Conservation (phyloP, 2,888 invertebrate genomes). For the Lasioglossum marginatum region DNA sequence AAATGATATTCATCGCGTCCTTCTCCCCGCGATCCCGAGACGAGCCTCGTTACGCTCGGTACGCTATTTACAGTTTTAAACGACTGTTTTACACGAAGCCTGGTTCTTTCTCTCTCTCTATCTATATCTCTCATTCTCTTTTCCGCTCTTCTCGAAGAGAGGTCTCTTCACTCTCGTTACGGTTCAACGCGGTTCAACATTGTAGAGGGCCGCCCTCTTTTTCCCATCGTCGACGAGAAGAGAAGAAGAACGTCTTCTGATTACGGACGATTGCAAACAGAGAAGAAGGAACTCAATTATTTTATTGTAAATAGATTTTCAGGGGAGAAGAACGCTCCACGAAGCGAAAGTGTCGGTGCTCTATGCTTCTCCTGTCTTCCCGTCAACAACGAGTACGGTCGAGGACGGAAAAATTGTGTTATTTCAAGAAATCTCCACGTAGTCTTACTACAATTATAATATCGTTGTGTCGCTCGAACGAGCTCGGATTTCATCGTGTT, state of each 20-base stretch:
- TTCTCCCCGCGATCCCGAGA: slow-evolving; percentile 7
- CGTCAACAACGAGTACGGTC: background rate
- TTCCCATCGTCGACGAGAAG: background rate
- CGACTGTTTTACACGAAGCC: slow-evolving; percentile 28
- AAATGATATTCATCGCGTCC: slow-evolving; percentile 40
- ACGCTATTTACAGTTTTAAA: slow-evolving; percentile 31
- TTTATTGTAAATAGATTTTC: background rate
- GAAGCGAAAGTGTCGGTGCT: background rate
- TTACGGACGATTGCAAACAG: background rate
- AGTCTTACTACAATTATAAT: background rate
- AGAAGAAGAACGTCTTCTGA: background rate
- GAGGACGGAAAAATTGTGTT: background rate
- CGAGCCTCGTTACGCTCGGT: slow-evolving; percentile 36
- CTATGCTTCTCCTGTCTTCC: background rate
- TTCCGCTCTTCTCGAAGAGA: background rate
- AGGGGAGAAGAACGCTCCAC: background rate
- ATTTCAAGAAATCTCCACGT: background rate
- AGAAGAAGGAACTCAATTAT: background rate
- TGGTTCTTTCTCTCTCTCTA: background rate
- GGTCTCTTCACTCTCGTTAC: background rate
- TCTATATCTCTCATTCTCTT: no score
- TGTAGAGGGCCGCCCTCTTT: background rate
- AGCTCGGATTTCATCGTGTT: background rate
- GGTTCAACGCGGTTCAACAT: background rate
- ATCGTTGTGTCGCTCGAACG: background rate